Evolutionary conservation across 2,113 vertebrate genomes (phyloP), one percentile per base, ranked within the genome.

Genomic region (Lampris megalopsis): DNA sequence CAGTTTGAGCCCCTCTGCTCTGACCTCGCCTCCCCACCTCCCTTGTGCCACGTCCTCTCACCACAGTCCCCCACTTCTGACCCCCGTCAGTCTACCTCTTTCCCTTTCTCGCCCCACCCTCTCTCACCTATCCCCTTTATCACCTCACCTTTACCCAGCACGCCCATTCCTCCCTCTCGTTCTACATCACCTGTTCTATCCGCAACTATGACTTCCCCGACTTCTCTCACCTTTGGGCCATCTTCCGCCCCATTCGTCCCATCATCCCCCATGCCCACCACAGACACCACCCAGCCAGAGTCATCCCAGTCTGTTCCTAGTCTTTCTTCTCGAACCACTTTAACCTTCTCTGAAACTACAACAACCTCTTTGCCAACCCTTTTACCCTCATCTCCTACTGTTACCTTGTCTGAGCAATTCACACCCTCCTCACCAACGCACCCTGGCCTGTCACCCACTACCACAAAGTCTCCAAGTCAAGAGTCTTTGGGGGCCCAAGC

Each of bases 41-140:
- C 49, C 35, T 50, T 64, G 10, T 38, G 62, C 62, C 61, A 4
- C 61, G 35, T 10, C 24, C 48, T 63, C 61, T 5, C 9, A 35
- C 42, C 48, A 50, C 81, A 45, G 41, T 58, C 43, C 37, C 4
- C 72, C 9, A 7, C 43, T 42, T 13, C 71, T 56, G 77, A 88
- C 43, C 50, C 79, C 6, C 53, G 11, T 58, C 79, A 77, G 8
- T 69, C 60, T 10, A 49, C 61, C 3, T 6, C 42, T 24, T 71
- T 60, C 48, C 82, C 88, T 54, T 83, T 80, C 71, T 86, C 76
- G 0, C 75, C 85, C 6, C 66, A 77, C 45, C 68, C 77, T 2
- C 64, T 87, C 52, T 92, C 90, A 38, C 89, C 86, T 0, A 89
- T 93, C 61, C 89, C 91, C 4, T 68, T 88, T 43, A 92, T 93